Percentiles rank a stretch among this genome's conserved stretches.
Evolutionary conservation across 2,888 invertebrate species (phyloP).

Genomic region (Leucophora obtusa): DNA sequence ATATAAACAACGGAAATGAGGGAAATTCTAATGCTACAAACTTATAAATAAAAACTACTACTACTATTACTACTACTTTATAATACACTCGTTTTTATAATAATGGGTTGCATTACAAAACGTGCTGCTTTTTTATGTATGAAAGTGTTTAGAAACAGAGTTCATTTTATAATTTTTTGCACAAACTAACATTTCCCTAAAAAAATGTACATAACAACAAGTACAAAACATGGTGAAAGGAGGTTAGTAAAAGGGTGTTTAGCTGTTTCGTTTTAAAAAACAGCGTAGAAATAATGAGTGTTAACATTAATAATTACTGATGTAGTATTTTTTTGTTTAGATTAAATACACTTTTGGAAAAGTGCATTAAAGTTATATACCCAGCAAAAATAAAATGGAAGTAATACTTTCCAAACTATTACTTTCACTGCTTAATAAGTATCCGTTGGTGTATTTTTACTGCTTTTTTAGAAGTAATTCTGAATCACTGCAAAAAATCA

Average conservation of each 20-base stretch:
- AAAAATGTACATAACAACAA: not conserved
- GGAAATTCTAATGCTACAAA: constrained; percentile 62
- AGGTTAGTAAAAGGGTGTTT: constrained; percentile 48
- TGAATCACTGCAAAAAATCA: no score
- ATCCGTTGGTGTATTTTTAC: no score
- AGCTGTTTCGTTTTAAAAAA: constrained; percentile 10
- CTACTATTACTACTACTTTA: constrained; percentile 50
- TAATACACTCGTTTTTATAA: constrained; percentile 50
- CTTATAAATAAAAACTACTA: constrained; percentile 49
- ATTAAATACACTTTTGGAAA: constrained; percentile 33
- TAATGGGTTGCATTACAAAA: constrained; percentile 61
- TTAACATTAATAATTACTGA: constrained; percentile 56
- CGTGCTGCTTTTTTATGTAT: constrained; percentile 52
- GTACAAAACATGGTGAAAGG: constrained; percentile 12
- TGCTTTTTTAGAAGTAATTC: no score
- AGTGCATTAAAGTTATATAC: no score
- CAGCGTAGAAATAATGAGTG: constrained; percentile 32
- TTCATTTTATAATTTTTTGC: constrained; percentile 50
- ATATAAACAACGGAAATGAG: constrained; percentile 63
- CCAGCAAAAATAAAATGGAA: no score
- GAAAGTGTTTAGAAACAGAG: constrained; percentile 26
- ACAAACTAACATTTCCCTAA: constrained; percentile 51
- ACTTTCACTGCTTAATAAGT: no score
- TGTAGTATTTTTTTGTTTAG: not conserved
- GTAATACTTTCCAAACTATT: no score